Percentiles rank a stretch among this genome's conserved stretches.
These are phyloP conservation scores for Phyllopteryx taeniolatus DNA, from an alignment of 2,113 vertebrate genomes.

Conservation along the genomic window DNA sequence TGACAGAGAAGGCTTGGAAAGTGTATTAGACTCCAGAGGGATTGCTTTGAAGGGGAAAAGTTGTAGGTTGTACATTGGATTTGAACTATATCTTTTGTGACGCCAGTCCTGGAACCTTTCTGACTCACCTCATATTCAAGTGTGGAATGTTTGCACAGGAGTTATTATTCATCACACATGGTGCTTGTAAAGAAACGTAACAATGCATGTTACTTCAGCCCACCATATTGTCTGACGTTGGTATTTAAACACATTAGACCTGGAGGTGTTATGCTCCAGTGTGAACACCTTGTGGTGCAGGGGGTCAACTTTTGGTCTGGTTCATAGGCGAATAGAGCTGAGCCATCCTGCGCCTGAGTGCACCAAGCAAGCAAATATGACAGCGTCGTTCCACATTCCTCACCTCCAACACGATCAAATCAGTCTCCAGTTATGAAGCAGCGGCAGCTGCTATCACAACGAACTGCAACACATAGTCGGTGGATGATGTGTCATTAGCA, in stretches of 20 bases:
- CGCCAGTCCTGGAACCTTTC: not conserved
- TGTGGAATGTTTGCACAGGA: not conserved
- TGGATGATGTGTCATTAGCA: not conserved
- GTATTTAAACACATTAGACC: conserved; percentile 25
- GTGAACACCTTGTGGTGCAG: not conserved
- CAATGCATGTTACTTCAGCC: conserved; percentile 12
- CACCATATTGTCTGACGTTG: conserved; percentile 16
- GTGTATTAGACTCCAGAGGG: not conserved
- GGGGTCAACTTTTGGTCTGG: conserved; percentile 11
- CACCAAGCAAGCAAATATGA: conserved; percentile 28
- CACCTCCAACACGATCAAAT: conserved; percentile 44
- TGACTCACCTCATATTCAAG: not conserved
- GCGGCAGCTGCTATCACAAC: not conserved
- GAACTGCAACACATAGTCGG: not conserved
- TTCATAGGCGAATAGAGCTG: conserved; percentile 24
- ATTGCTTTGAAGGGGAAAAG: too few relatives aligned
- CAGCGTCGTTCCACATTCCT: conserved; percentile 47
- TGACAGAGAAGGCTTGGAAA: not conserved
- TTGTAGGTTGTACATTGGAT: too few relatives aligned
- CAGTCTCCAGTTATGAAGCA: conserved; percentile 29
- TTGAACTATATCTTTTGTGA: too few relatives aligned
- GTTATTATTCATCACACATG: not conserved
- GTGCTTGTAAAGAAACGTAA: not conserved
- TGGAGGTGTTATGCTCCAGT: not conserved
- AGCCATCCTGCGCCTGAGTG: not conserved